phyloP scores from a whole-genome alignment of 2,113 vertebrate genomes.

The Tragelaphus buxtoni region DNA sequence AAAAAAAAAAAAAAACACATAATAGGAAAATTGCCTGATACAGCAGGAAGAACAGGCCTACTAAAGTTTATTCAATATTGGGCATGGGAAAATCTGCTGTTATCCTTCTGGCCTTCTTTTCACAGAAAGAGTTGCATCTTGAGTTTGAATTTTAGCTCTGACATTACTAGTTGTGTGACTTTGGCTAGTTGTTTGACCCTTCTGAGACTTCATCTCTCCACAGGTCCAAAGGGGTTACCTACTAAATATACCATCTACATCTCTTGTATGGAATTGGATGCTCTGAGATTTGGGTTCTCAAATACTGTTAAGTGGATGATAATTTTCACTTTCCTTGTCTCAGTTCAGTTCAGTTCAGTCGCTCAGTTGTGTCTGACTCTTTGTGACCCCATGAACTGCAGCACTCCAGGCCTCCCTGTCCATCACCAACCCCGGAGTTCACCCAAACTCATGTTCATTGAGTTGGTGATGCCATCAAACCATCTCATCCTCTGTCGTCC shows the following conservation, averaged over 20 bases:
- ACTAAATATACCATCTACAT: background rate
- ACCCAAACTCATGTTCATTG: background rate
- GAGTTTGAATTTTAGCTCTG: background rate
- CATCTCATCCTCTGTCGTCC: background rate
- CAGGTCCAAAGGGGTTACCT: background rate
- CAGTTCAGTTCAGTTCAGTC: background rate
- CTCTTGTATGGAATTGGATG: background rate
- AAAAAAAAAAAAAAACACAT: background rate
- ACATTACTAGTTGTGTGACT: background rate
- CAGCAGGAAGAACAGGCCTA: background rate
- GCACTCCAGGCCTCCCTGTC: background rate
- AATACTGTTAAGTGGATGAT: background rate
- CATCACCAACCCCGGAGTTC: background rate
- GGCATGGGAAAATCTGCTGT: background rate
- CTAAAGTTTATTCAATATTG: background rate
- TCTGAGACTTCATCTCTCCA: background rate
- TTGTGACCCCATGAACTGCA: background rate
- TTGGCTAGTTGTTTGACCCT: background rate
- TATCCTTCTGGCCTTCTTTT: background rate
- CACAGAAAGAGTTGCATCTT: background rate
- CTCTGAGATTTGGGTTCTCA: background rate
- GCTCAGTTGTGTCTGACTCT: background rate
- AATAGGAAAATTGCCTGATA: background rate
- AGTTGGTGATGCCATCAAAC: background rate
- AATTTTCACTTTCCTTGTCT: background rate